These are phyloP conservation scores for Lophochroa leadbeateri DNA, from an alignment of 2,113 vertebrate genomes.

Conservation along the genomic window DNA sequence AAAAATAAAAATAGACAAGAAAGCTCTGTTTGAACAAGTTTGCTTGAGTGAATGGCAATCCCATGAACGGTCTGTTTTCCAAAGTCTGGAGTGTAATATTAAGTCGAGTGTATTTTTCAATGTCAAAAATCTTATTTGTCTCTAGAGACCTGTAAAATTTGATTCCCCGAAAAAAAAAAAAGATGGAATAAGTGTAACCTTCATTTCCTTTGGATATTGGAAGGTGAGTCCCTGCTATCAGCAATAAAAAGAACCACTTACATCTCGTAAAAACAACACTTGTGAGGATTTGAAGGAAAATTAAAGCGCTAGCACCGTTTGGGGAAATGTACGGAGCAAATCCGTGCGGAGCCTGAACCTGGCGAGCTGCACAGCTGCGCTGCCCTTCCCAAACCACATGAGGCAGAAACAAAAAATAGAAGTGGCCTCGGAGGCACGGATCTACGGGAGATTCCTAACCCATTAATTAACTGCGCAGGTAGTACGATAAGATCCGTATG, in stretches of 20 bases:
- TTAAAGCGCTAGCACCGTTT: not conserved
- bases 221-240: conserved; percentile 26
- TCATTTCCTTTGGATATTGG: conserved; percentile 46
- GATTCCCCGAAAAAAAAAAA: not conserved
- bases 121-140: conserved; percentile 47
- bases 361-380: not conserved
- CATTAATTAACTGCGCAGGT: not conserved
- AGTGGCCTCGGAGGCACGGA: not conserved
- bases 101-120: conserved; percentile 44
- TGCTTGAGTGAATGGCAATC: conserved; percentile 13
- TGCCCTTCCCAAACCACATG: not conserved
- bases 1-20: conserved; percentile 38
- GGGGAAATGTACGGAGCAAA: not conserved
- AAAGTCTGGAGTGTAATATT: conserved; percentile 22
- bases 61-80: conserved; percentile 20
- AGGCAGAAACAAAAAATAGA: not conserved
- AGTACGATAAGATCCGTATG: not conserved
- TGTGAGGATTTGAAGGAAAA: not conserved
- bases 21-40: conserved; percentile 39
- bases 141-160: conserved; percentile 41
- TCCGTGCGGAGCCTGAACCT: not conserved
- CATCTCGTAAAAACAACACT: conserved; percentile 28
- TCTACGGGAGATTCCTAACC: not conserved
- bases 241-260: conserved; percentile 29
- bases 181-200: not conserved